Base-by-base conservation (phyloP, 2,888 invertebrate genomes). In the Andrena chrysosceles region DNA sequence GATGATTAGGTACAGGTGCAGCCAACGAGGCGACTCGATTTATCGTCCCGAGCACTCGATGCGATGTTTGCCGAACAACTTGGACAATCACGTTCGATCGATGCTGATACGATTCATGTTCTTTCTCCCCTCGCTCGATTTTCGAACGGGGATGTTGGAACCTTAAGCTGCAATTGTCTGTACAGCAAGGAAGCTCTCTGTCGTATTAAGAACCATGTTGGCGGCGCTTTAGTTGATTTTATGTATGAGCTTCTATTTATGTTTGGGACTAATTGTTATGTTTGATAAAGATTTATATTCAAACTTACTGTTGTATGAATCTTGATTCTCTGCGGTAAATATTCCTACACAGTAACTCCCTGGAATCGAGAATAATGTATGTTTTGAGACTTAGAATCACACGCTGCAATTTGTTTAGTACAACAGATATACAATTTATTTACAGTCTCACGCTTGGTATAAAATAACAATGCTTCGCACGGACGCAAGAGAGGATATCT, bases 351-450 rank as follows among this genome's bases (percentile, higher is more conserved):
- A 42, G 42, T 42, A 4, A 4, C 42, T 42, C 42, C 16, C 42
- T 42, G 20, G 8, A 52, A 8, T 52, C 52, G n/a, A 8, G 52
- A 52, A 7, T 52, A n/a, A 52, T 52, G 8, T 42, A 5, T 29
- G 6, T 10, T 10, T 2, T 10, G 10, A 35, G 10, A 52, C 31
- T 54, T 31, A 31, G 54, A 59, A 16, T 2, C 1, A 29, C 42
- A 20, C 26, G 8, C 20, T 7, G n/a, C 4, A n/a, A 33, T 29
- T 42, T n/a, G 82, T 82, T 81, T 74, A 81, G 75, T 87, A 87
- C 77, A 91, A 91, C 90, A 91, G 90, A 89, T 91, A 90, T 91
- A 91, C 89, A 91, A 88, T 91, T 91, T 91, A 91, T 91, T 91
- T 91, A 91, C 91, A 91, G 71, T 86, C 85, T 87, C 90, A 88